These are phyloP conservation scores for Thalassarche chlororhynchos DNA, from an alignment of 2,113 vertebrate genomes.

Conservation along the genomic window DNA sequence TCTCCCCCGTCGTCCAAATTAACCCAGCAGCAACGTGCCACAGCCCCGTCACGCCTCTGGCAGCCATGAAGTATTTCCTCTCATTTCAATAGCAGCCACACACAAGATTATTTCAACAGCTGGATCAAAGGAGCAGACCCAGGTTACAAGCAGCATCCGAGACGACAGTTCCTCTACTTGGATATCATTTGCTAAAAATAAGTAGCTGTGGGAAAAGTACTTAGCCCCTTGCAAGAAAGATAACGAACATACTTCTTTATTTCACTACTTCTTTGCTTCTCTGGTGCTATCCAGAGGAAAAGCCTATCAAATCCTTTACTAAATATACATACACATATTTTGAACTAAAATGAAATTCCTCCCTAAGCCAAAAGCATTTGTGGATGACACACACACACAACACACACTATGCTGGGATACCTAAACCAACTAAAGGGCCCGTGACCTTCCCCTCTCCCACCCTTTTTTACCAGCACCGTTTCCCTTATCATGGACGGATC, in stretches of 20 bases:
- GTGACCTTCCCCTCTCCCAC: too few species aligned
- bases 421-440: neutral
- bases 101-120: neutral
- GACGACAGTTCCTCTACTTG: neutral
- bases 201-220: neutral
- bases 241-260: neutral
- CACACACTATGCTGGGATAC: rapidly evolving
- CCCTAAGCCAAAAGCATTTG: neutral
- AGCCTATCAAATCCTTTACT: neutral
- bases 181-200: neutral
- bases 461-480: neutral
- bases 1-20: neutral
- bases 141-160: neutral
- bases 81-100: neutral
- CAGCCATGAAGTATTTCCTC: neutral
- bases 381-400: neutral
- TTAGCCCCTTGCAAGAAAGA: neutral
- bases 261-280: neutral
- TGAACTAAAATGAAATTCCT: neutral
- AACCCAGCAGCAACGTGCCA: too few species aligned
- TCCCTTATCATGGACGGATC: neutral
- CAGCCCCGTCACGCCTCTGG: neutral
- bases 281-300: neutral
- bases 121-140: neutral
- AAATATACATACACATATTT: neutral